Evolutionary conservation across 2,888 invertebrate genomes (phyloP), one percentile per base, ranked within the genome.

Genomic region (Uloborus plumipes): DNA sequence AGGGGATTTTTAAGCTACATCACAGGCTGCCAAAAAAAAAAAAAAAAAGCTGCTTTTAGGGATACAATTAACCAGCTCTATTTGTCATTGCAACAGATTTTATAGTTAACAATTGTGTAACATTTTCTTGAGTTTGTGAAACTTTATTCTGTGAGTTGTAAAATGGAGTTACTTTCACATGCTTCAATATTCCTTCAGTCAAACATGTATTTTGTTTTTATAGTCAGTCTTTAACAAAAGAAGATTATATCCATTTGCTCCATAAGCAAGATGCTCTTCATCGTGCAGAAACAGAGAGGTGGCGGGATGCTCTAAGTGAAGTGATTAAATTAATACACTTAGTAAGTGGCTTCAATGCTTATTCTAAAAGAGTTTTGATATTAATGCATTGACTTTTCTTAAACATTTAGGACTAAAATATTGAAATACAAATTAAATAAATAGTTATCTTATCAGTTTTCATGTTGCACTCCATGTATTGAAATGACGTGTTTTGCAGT

Each of bases 261-360:
- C 79, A 77, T 14, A 76, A 84, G 18, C 85, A 85, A 61, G 85
- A 85, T 58, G 71, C 72, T 16, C 55, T 85, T 15, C 83, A 85
- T n/a, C 31, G 84, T 49, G 76, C 77, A 51, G 85, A 85, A 69
- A 85, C 83, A 47, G 84, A 76, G n/a, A 65, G 76, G 49, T 85
- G 85, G 85, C 66, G 82, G 70, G 83, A 83, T 51, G 84, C 84
- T 39, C 65, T 85, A 18, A 22, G 76, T 20, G 85, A 85, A 71
- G 76, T 85, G 26, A 84, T 85, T 16, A 85, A 85, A 51, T 69
- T 85, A 50, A 83, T 84, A 39, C 82, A 84, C 53, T 64, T 85
- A 51, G 85, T 85, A 58, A 76, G 75, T 50, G 20, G 49, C 14
- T n/a, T 26, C 39, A 39, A 39, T 39, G 1, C 11, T 39, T 39